Conservation (phyloP, 2,797 vertebrate genomes). For the Urosaurus nigricauda region DNA sequence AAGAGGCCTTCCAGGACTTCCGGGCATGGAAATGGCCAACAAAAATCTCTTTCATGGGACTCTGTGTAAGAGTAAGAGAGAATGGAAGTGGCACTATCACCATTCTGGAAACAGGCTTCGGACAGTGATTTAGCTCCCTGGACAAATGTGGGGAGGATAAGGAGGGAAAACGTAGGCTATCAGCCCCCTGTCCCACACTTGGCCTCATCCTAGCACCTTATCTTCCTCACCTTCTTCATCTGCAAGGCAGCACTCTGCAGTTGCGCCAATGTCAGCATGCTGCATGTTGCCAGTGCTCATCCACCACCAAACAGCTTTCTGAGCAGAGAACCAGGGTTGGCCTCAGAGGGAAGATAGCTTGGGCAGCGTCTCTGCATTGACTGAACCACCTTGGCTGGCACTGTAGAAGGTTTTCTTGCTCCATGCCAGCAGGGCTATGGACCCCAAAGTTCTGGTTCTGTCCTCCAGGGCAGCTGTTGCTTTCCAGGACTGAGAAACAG, state of each 20-base stretch:
- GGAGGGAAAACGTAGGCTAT: no score
- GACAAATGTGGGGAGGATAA: no score
- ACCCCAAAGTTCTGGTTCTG: neutral
- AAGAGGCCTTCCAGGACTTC: neutral
- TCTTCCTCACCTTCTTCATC: neutral
- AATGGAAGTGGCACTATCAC: no score
- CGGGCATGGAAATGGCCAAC: no score
- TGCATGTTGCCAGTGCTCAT: neutral
- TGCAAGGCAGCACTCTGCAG: neutral
- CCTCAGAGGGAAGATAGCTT: neutral
- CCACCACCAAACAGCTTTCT: no score
- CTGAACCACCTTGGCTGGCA: no score
- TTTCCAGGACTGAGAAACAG: no score
- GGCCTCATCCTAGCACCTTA: neutral
- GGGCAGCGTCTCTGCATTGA: no score
- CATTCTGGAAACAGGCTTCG: no score
- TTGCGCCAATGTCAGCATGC: neutral
- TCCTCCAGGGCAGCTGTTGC: neutral
- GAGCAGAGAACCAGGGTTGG: neutral
- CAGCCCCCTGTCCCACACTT: neutral
- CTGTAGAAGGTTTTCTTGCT: neutral
- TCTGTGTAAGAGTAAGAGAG: no score
- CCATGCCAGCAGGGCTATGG: neutral
- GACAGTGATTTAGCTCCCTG: no score
- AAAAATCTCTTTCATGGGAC: no score